phyloP scores from a whole-genome alignment of 1,140 invertebrate species.

The Drosophila nebulosa region DNA sequence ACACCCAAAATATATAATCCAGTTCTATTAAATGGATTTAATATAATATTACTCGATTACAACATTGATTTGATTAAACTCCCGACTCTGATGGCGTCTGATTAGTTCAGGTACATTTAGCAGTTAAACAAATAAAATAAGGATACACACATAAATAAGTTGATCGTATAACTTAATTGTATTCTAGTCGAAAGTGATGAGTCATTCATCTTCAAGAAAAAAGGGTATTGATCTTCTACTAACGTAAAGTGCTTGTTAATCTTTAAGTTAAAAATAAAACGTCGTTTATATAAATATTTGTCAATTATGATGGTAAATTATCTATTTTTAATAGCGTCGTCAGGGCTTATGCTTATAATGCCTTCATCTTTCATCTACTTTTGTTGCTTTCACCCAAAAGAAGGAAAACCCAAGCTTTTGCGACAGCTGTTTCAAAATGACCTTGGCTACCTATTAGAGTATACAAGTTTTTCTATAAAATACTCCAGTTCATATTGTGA shows the following conservation, averaged over 20 bases:
- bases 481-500: neutral
- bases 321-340: neutral
- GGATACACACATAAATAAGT: too few species aligned
- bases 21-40: too few species aligned
- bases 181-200: too few species aligned
- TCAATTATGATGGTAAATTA: neutral
- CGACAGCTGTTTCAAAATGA: neutral
- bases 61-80: too few species aligned
- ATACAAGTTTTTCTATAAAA: conserved; percentile 26
- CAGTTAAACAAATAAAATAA: too few species aligned
- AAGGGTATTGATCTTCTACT: neutral
- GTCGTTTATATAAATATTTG: neutral
- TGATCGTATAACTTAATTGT: too few species aligned
- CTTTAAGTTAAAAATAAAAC: neutral
- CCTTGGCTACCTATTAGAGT: neutral
- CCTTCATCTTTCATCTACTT: neutral
- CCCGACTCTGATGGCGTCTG: too few species aligned
- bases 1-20: too few species aligned
- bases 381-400: neutral
- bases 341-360: neutral
- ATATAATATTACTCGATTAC: too few species aligned
- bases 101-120: too few species aligned
- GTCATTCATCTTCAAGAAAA: too few species aligned
- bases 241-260: neutral
- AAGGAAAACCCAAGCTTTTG: neutral